Evolutionary conservation across 2,113 vertebrate species (phyloP).

Genomic region (Thryonomys swinderianus): DNA sequence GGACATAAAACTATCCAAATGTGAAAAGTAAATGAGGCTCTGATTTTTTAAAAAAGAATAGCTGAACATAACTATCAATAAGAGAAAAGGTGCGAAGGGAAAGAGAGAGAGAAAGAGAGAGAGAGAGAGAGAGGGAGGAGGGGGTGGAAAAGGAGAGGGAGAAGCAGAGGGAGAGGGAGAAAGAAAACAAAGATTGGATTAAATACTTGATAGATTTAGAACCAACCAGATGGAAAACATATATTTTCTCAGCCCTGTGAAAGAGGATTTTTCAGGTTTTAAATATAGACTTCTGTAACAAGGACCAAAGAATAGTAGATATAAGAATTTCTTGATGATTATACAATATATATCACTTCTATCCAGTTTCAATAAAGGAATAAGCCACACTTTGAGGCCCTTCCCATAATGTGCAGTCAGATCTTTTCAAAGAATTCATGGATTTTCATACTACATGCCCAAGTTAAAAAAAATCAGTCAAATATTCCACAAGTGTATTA

Average conservation of each 20-base stretch:
- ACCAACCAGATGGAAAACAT: neutral
- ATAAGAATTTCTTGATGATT: neutral
- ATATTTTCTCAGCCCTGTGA: neutral
- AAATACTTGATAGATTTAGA: neutral
- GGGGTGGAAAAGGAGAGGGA: neutral
- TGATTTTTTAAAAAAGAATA: neutral
- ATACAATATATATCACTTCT: neutral
- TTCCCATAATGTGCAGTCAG: neutral
- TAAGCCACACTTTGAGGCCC: neutral
- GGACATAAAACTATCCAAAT: neutral
- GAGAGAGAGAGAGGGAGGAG: too few species aligned
- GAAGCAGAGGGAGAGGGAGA: neutral
- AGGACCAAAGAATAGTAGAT: neutral
- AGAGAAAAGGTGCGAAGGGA: neutral
- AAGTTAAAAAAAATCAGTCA: neutral
- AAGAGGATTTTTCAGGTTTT: neutral
- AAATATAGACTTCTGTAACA: neutral
- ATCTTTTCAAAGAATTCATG: neutral
- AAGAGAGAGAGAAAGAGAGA: neutral
- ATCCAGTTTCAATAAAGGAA: neutral
- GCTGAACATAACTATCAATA: neutral
- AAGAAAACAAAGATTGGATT: neutral
- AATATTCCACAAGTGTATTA: neutral
- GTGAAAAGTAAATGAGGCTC: neutral
- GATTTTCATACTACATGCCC: neutral